Evolutionary conservation across 2,113 vertebrate species (phyloP), one percentile per base, ranked within the genome.

Genomic region (Chinchilla lanigera): DNA sequence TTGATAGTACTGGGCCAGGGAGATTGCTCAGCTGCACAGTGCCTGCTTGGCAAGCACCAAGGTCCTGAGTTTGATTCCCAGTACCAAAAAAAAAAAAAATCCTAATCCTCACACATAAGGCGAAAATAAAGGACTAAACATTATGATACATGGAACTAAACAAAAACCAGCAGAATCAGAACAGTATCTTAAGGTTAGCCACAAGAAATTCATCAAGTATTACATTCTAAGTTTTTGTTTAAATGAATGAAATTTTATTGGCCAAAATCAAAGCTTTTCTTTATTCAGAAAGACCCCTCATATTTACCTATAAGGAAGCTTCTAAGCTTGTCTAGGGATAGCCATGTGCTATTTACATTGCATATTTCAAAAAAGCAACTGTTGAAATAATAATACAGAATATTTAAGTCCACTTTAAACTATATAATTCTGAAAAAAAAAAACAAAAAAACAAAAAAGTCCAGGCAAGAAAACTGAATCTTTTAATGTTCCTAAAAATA

Each of bases 401-500:
- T 9, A 75, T 71, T 87, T 86, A 58, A 80, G 38, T 91, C 8
- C 33, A 92, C 60, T 77, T 87, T 82, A 58, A 38, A 75, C 94
- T 77, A 88, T 17, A 7, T 12, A 91, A 93, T 61, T 90, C 4
- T 41, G 82, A 7, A 77, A 47, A 5, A 50, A 77, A 44, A 50
- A 5, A 87, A n/a, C n/a, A n/a, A n/a, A n/a, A n/a, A n/a, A 77
- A 47, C 47, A 50, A 77, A 44, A 50, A 5, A 87, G 11, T 71
- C 65, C 35, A 50, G 17, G 20, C 20, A 87, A 56, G 10, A 95
- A 90, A 56, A 96, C 35, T 73, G 26, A 86, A 69, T 0, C 2
- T 7, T 86, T 84, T 80, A 89, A 60, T 56, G 92, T 80, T 75
- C 14, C 38, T 91, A 91, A 90, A 89, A 56, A 41, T 56, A 94